Evolutionary conservation across 2,888 invertebrate species (phyloP).

Genomic region (Melinopterus prodromus): DNA sequence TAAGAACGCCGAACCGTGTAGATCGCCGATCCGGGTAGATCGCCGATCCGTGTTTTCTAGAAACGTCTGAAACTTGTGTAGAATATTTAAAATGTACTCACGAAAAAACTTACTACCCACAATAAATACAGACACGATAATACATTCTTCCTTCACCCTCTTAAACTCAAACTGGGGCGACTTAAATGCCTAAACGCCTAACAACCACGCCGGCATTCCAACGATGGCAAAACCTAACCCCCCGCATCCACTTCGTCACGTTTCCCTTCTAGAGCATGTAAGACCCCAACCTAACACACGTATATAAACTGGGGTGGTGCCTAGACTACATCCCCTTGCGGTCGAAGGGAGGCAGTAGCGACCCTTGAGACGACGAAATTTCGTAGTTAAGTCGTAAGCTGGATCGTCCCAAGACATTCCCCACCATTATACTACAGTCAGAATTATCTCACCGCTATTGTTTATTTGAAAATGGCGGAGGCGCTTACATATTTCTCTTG

Average conservation of each 20-base stretch:
- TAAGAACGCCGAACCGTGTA: no score
- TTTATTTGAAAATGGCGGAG: not conserved
- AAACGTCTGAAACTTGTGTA: no score
- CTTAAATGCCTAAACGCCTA: not conserved
- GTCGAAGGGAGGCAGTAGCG: not conserved
- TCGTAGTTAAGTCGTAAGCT: conserved; percentile 22
- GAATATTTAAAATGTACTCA: no score
- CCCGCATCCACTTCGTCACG: not conserved
- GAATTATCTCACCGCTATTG: not conserved
- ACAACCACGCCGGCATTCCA: not conserved
- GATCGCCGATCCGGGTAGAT: no score
- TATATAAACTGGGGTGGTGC: not conserved
- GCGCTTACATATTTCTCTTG: no score
- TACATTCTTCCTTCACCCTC: no score
- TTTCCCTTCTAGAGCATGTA: not conserved
- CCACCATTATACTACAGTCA: conserved; percentile 6
- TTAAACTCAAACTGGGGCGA: not conserved
- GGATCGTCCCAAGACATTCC: conserved; percentile 17
- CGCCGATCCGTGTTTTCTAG: no score
- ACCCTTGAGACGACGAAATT: conserved; percentile 8
- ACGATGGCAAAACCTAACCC: not conserved
- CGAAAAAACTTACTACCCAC: no score
- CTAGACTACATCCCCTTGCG: not conserved
- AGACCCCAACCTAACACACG: not conserved
- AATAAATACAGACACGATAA: no score